Conservation (phyloP, 1,140 invertebrate genomes). For the Thalassaphorura encarpata region DNA sequence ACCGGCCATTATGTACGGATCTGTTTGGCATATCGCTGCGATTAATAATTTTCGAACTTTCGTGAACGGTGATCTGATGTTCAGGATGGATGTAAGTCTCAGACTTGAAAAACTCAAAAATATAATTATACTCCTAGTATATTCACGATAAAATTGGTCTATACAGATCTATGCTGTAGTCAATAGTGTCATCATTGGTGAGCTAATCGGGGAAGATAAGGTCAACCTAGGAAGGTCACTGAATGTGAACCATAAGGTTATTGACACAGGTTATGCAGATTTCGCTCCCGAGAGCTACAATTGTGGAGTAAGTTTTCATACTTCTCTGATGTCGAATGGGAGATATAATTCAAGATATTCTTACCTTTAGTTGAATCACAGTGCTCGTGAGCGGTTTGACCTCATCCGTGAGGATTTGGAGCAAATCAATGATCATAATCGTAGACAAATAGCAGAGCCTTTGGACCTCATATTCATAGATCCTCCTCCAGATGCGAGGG, state of each 20-base stretch:
- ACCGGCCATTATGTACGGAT: conserved; percentile 19
- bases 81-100: background rate
- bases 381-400: background rate
- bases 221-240: conserved; percentile 14
- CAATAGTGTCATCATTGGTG: conserved; percentile 47
- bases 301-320: conserved; percentile 49
- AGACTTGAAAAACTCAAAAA: no score
- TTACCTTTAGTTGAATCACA: conserved; percentile 11
- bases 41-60: conserved; percentile 3
- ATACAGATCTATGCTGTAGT: conserved; percentile 71
- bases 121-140: no score
- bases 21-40: conserved; percentile 17
- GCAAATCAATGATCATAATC: conserved; percentile 7
- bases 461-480: conserved; percentile 10
- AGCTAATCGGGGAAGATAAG: conserved; percentile 47
- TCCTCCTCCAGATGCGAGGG: conserved; percentile 5
- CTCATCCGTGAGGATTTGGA: conserved; percentile 7
- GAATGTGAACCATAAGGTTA: conserved; percentile 48
- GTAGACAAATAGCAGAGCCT: conserved; percentile 12
- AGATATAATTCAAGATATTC: background rate
- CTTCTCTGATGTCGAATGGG: background rate
- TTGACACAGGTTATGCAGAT: conserved; percentile 54
- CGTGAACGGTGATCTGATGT: background rate
- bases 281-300: conserved; percentile 58
- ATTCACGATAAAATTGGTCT: no score